Base-by-base conservation (phyloP, 2,797 vertebrate species). In the Cyprinodon diabolis region DNA sequence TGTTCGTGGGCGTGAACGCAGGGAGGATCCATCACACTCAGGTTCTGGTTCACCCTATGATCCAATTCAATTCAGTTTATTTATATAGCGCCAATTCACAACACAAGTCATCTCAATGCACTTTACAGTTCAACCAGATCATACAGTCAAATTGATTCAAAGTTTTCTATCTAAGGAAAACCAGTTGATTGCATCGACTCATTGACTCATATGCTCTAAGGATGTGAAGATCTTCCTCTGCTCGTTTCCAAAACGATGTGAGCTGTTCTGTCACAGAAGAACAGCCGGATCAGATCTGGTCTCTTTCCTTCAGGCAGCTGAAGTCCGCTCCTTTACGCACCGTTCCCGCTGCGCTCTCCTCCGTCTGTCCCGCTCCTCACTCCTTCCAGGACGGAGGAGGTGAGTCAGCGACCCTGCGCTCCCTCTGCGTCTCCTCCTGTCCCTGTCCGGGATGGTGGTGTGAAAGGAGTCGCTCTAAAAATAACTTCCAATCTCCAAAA, bases 401-500 rank as follows among this genome's bases (percentile, higher is more conserved):
- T 68, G 48, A n/a, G n/a, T n/a, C n/a, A n/a, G n/a, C n/a, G n/a
- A 40, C 51, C 69, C 69, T 56, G 47, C 69, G 68, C 56, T 71
- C 84, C 77, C 86, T 79, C 71, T 58, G 68, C 7, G 71, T 30
- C 37, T 75, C 77, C 7, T 75, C 45, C 69, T n/a, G 77, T 66
- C 76, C 82, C 74, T 77, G 80, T 84, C 83, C 80, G 84, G 78
- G 69, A 82, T 81, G 43, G 30, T 67, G 86, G 87, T 57, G 77
- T 78, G 84, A 77, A 84, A 57, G 78, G 78, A 84, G 76, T 79
- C 81, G 81, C 84, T 89, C 85, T 83, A 81, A 89, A 89, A 88
- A 92, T 87, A 91, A 92, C 89, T 91, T 90, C 87, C 88, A 85
- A 82, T 84, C 84, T 90, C 73, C 82, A 79, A 87, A 78, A 86